Conservation (phyloP, 2,888 invertebrate genomes). For the Nipponacmea schrenckii region DNA sequence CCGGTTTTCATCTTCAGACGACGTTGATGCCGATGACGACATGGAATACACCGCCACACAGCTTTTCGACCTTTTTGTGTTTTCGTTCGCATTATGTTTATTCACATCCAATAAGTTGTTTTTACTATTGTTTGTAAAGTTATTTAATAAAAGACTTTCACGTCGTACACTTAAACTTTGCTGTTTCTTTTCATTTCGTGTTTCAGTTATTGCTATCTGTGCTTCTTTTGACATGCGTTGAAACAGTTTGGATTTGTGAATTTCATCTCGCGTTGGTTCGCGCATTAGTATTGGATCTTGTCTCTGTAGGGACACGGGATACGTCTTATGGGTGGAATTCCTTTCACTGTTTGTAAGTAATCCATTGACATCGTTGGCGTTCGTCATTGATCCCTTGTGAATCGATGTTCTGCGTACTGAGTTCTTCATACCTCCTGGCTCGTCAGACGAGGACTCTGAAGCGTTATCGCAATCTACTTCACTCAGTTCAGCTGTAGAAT, state of each 20-base stretch:
- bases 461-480: too few relatives aligned
- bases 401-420: too few relatives aligned
- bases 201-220: not conserved
- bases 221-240: conserved; percentile 2
- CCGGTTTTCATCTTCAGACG: not conserved
- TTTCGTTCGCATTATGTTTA: not conserved
- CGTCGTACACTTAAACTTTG: not conserved
- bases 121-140: not conserved
- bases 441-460: too few relatives aligned
- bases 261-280: too few relatives aligned
- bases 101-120: not conserved
- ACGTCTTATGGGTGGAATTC: too few relatives aligned
- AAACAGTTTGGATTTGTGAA: not conserved
- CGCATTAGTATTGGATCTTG: too few relatives aligned
- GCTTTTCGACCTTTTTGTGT: not conserved
- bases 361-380: too few relatives aligned
- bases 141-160: not conserved
- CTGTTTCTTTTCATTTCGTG: not conserved
- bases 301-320: too few relatives aligned
- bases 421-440: too few relatives aligned
- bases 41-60: not conserved
- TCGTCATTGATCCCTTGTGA: too few relatives aligned
- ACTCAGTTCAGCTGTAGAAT: not conserved
- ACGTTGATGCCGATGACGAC: not conserved
- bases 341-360: too few relatives aligned